These are phyloP conservation scores for Netelia inedita DNA, from an alignment of 2,888 invertebrate genomes.

Conservation along the genomic window DNA sequence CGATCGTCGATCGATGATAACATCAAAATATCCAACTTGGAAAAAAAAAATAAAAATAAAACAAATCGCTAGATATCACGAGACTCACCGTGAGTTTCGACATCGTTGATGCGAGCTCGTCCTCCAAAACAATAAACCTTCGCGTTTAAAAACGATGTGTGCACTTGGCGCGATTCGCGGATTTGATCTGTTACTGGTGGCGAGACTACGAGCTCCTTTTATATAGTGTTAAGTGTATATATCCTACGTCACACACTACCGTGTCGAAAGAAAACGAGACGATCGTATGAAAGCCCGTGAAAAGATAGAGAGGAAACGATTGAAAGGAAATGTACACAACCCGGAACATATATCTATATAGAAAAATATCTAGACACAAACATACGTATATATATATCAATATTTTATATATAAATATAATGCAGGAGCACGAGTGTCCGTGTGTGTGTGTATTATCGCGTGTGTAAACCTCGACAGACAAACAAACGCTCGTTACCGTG, in stretches of 20 bases:
- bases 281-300: slow-evolving; percentile 44
- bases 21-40: not conserved
- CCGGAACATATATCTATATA: not conserved
- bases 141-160: slow-evolving; percentile 21
- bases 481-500: slow-evolving; percentile 30
- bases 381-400: not conserved
- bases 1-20: not conserved
- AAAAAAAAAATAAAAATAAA: not conserved
- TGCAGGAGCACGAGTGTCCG: not conserved
- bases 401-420: not conserved
- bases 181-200: slow-evolving; percentile 75
- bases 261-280: slow-evolving; percentile 15
- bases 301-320: slow-evolving; percentile 44
- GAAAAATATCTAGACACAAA: not conserved
- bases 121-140: slow-evolving; percentile 33
- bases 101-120: slow-evolving; percentile 65
- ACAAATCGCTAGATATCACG: not conserved
- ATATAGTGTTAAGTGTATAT: slow-evolving; percentile 70
- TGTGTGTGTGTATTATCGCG: slow-evolving; percentile 26
- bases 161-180: slow-evolving; percentile 69
- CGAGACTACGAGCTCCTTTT: slow-evolving; percentile 74
- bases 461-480: slow-evolving; percentile 19
- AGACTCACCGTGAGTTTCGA: slow-evolving; percentile 75
- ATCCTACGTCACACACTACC: not conserved
- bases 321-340: slow-evolving; percentile 45